Evolutionary conservation across 2,888 invertebrate species (phyloP), one percentile per base, ranked within the genome.

Genomic region (Cybosia mesomella): DNA sequence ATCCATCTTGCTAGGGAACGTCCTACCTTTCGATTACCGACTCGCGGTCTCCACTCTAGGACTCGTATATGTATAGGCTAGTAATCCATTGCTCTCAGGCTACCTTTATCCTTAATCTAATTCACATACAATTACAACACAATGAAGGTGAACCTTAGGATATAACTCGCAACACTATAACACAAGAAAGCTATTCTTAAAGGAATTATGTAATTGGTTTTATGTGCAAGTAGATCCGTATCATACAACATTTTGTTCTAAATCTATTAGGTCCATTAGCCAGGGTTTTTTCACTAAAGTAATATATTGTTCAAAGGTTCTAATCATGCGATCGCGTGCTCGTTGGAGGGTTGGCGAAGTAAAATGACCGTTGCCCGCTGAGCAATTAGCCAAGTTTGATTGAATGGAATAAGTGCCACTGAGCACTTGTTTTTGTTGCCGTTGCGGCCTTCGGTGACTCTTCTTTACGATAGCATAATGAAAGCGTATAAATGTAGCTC

Each of bases 241-340:
- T 81, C 80, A 64, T 72, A 80, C 71, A 70, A 68, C 73, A 83
- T 84, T 85, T 84, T 83, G 83, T 84, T 83, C 81, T 75, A 81
- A 86, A 86, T 83, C 85, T 85, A 85, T 87, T 86, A 86, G 76
- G 75, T 81, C 85, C 85, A 86, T 86, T 86, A 83, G 79, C 74
- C 36, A 59, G 68, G 66, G 70, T 75, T 85, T 82, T 82, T 80
- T 75, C 72, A 75, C 71, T 74, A 74, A 74, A 82, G 79, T 82
- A 82, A 81, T 79, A 81, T 78, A 79, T 81, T 82, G 77, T 81
- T 80, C 76, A 78, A 81, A 76, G 76, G 82, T 71, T 74, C 79
- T 84, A 83, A 84, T 83, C 84, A 84, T 82, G 84, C 82, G 83
- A 82, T 84, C 84, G 84, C 84, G 84, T 84, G 84, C 70, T 32